Evolutionary conservation across 2,888 invertebrate species (phyloP).

Genomic region (Aporophyla lueneburgensis): DNA sequence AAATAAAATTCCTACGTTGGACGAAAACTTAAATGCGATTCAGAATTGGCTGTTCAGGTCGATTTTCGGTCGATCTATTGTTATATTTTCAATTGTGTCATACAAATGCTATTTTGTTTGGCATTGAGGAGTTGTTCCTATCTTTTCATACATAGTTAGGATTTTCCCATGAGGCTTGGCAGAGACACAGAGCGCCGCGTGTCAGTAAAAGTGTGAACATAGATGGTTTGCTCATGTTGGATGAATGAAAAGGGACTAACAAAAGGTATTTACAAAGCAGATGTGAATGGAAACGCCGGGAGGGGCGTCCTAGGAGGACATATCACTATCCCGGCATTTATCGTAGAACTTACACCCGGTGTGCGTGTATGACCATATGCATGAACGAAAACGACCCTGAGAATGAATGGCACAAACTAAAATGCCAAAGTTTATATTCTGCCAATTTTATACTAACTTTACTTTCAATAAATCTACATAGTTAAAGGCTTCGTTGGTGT

Average conservation of each 20-base stretch:
- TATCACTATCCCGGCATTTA: too few species aligned
- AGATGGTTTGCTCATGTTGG: too few species aligned
- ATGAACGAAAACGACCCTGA: not conserved
- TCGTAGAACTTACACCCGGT: too few species aligned
- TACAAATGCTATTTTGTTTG: slow-evolving; percentile 29
- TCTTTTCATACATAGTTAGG: not conserved
- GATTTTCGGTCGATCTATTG: slow-evolving; percentile 54
- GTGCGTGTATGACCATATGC: too few species aligned
- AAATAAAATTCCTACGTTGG: slow-evolving; percentile 59
- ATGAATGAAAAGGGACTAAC: too few species aligned
- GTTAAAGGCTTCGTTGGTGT: too few species aligned
- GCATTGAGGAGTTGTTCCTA: slow-evolving; percentile 13
- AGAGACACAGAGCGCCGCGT: not conserved
- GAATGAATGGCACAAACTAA: not conserved
- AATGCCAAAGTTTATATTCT: not conserved
- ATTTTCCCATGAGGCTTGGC: not conserved
- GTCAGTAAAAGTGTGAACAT: not conserved
- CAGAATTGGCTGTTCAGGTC: slow-evolving; percentile 59
- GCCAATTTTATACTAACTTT: not conserved
- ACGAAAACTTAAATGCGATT: slow-evolving; percentile 66
- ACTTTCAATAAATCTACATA: not conserved
- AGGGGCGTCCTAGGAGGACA: too few species aligned
- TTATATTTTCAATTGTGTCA: slow-evolving; percentile 35
- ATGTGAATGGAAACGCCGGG: too few species aligned
- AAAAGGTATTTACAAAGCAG: too few species aligned